Evolutionary conservation across 2,888 invertebrate genomes (phyloP).

Genomic region (Hemistola chrysoprasaria): DNA sequence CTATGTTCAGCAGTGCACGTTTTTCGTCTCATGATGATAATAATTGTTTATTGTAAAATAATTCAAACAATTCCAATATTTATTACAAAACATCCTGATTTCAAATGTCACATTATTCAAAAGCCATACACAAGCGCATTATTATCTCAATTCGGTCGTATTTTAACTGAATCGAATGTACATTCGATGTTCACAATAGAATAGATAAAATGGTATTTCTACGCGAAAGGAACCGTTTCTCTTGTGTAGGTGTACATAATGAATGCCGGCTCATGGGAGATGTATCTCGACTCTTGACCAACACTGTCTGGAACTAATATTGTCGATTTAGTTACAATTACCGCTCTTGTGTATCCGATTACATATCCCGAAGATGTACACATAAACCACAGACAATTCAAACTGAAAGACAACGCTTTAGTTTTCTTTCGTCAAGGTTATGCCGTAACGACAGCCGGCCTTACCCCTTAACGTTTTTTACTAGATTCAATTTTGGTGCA

Average conservation of each 20-base stretch:
- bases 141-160: constrained; percentile 33
- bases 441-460: no score
- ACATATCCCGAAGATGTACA: constrained; percentile 39
- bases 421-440: no score
- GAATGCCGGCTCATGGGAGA: constrained; percentile 61
- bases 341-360: constrained; percentile 57
- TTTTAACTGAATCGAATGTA: background rate
- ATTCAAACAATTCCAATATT: no score
- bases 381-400: no score
- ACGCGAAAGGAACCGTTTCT: constrained; percentile 10
- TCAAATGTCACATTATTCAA: no score
- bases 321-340: constrained; percentile 68
- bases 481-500: no score
- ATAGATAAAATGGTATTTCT: constrained; percentile 2
- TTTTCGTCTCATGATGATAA: no score
- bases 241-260: constrained; percentile 55
- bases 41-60: no score
- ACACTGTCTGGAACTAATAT: constrained; percentile 56
- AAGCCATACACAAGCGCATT: constrained; percentile 35
- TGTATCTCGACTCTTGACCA: constrained; percentile 46
- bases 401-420: no score
- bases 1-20: no score
- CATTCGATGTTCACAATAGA: background rate
- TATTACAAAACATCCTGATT: no score
- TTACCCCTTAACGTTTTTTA: no score